Evolutionary conservation across 92 coral and sea anemone genomes (phyloP).

Genomic region (Parazoanthus darwini): DNA sequence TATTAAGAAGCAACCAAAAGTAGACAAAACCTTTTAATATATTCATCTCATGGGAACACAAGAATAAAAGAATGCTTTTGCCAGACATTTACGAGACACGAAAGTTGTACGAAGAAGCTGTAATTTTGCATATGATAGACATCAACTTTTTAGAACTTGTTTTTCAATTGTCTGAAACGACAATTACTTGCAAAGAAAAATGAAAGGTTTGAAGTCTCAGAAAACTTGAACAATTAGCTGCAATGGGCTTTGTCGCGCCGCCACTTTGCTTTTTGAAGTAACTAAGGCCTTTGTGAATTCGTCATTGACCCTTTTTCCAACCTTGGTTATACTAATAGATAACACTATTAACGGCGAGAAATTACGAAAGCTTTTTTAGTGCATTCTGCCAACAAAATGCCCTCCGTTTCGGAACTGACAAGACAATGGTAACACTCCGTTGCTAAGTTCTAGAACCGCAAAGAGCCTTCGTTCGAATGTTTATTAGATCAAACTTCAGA

Average conservation of each 20-base stretch:
- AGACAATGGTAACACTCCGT: conserved; percentile 27
- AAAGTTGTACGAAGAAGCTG: conserved; percentile 4
- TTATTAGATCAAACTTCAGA: background rate
- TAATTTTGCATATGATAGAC: conserved; percentile 37
- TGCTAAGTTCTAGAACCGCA: conserved; percentile 15
- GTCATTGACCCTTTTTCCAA: background rate
- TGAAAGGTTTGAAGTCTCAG: conserved; percentile 16
- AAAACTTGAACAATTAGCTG: conserved; percentile 14
- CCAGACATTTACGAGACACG: conserved; percentile 25
- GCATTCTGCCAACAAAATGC: background rate
- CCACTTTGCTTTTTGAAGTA: background rate
- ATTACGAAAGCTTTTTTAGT: conserved; percentile 22
- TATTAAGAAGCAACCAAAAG: background rate
- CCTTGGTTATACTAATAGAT: conserved; percentile 15
- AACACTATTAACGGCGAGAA: conserved; percentile 25
- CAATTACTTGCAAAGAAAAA: conserved; percentile 12
- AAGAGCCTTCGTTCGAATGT: conserved; percentile 1
- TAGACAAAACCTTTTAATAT: conserved; percentile 17
- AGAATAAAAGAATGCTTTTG: background rate
- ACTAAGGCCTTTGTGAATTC: background rate
- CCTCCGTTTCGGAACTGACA: conserved; percentile 12
- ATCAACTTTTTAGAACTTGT: background rate
- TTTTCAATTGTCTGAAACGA: background rate
- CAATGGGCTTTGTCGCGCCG: conserved; percentile 3
- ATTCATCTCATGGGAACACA: conserved; percentile 34